These are phyloP conservation scores for Sphaerodactylus townsendi DNA, from an alignment of 2,113 vertebrate genomes.

Conservation along the genomic window DNA sequence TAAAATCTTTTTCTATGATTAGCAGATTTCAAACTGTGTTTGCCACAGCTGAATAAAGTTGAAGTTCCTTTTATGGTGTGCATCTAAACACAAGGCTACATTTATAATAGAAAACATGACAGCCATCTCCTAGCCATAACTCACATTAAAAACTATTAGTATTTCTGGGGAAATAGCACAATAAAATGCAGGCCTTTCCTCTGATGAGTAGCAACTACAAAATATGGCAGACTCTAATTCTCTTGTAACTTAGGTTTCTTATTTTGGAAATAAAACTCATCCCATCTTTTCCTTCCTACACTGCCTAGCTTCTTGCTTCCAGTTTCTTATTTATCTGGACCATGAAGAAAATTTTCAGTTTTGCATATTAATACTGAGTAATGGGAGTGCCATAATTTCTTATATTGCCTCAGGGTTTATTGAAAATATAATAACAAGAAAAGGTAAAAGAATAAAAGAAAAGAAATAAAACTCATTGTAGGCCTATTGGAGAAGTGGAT, in stretches of 20 bases:
- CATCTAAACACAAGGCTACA: slow-evolving; percentile 40
- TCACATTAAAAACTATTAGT: slow-evolving; percentile 26
- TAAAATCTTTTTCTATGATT: slow-evolving; percentile 52
- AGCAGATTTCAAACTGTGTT: slow-evolving; percentile 37
- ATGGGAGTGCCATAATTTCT: too few relatives aligned
- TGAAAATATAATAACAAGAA: too few relatives aligned
- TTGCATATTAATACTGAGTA: too few relatives aligned
- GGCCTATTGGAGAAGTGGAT: too few relatives aligned
- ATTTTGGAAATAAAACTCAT: neutral
- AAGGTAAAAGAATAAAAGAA: too few relatives aligned
- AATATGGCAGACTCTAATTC: neutral
- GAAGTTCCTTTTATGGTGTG: slow-evolving; percentile 42
- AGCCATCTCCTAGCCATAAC: slow-evolving; percentile 14
- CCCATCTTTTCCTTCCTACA: neutral
- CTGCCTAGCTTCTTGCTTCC: too few relatives aligned
- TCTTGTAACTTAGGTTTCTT: neutral
- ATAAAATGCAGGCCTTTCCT: neutral
- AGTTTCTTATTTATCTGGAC: too few relatives aligned
- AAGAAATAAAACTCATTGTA: too few relatives aligned
- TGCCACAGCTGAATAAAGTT: slow-evolving; percentile 56
- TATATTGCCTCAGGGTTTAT: too few relatives aligned
- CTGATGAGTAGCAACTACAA: neutral
- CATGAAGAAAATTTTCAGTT: too few relatives aligned
- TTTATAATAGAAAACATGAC: slow-evolving; percentile 17
- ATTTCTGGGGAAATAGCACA: neutral